Percentiles rank a stretch among this genome's conserved stretches.
Evolutionary conservation across 2,797 vertebrate species (phyloP).

Genomic region (Staurois parvus): DNA sequence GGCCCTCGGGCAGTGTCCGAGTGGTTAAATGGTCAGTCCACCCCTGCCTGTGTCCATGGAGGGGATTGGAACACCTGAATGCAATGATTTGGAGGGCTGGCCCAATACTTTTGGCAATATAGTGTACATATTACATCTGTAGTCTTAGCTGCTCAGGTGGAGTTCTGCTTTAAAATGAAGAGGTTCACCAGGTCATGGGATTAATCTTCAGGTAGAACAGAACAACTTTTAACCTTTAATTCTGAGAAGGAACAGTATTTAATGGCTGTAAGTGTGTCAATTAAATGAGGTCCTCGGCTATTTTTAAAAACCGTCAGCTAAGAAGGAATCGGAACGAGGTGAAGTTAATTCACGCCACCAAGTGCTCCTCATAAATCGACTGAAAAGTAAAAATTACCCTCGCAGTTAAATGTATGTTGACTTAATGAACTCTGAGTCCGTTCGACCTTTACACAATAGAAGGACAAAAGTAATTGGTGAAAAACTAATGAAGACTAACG

Average conservation of each 20-base stretch:
- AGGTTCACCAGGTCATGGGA: neutral
- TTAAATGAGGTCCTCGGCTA: neutral
- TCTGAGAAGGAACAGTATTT: neutral
- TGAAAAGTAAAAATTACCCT: constrained; percentile 24
- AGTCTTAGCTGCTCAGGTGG: too few species aligned
- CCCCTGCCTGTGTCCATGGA: too few species aligned
- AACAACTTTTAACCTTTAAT: neutral
- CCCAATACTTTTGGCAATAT: too few species aligned
- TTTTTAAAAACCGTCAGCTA: neutral
- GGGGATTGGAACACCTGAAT: too few species aligned
- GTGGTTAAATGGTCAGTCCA: too few species aligned
- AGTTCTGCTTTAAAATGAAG: neutral
- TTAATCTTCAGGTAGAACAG: neutral
- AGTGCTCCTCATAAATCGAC: neutral
- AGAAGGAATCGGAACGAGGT: neutral
- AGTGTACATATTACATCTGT: too few species aligned
- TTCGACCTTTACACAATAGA: constrained; percentile 51
- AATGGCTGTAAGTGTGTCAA: neutral
- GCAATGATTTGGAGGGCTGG: too few species aligned
- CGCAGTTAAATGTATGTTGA: constrained; percentile 45
- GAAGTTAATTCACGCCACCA: neutral
- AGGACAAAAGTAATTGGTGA: constrained; percentile 48
- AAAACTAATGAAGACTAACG: constrained; percentile 57
- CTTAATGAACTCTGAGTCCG: constrained; percentile 24
- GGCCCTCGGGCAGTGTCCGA: too few species aligned